Evolutionary conservation across 2,113 vertebrate species (phyloP).

Genomic region (Limnothrissa miodon): DNA sequence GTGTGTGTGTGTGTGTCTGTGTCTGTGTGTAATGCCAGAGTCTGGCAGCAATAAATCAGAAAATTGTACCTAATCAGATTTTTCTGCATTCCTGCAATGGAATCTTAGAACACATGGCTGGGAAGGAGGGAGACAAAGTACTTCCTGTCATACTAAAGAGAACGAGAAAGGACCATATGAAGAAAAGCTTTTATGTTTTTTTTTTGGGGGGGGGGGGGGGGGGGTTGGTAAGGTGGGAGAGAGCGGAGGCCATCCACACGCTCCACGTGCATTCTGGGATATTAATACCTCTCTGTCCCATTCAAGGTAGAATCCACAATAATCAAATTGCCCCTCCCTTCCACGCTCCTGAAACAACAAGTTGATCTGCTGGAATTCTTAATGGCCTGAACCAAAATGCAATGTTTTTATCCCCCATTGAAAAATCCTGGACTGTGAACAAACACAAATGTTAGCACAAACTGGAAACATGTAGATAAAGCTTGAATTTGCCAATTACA

Average conservation of each 20-base stretch:
- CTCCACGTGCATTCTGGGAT: background rate
- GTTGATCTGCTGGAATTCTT: background rate
- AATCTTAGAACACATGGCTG: conserved; percentile 20
- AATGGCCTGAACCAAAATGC: background rate
- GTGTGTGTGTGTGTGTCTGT: background rate
- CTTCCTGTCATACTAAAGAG: background rate
- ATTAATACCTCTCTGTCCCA: background rate
- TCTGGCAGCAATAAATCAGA: conserved; percentile 23
- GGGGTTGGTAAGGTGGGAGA: background rate
- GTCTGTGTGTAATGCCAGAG: no score
- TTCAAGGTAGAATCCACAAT: no score
- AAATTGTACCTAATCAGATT: conserved; percentile 38
- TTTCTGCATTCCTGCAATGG: conserved; percentile 31
- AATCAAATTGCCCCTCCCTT: no score
- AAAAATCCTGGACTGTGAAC: background rate
- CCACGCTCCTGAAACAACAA: background rate
- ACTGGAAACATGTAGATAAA: background rate
- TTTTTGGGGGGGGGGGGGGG: no score
- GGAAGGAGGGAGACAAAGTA: background rate
- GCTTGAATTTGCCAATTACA: background rate
- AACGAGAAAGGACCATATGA: background rate
- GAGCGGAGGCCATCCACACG: background rate
- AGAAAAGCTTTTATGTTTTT: background rate
- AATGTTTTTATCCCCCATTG: background rate
- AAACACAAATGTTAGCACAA: background rate